These are phyloP conservation scores for Campoplex nolae DNA, from an alignment of 2,888 invertebrate genomes.

Conservation along the genomic window DNA sequence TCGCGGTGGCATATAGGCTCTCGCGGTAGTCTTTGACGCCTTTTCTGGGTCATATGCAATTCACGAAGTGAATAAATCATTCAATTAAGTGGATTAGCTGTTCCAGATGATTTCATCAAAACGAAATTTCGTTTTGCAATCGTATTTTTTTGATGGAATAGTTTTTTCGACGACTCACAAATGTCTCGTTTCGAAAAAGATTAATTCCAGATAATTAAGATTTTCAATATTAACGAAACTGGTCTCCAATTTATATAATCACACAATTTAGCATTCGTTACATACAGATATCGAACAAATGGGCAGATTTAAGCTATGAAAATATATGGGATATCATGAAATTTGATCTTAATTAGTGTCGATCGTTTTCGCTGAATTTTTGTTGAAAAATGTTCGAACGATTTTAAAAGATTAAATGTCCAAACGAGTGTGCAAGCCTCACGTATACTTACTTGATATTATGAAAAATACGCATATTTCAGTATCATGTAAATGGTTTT, in stretches of 20 bases:
- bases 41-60: slow-evolving; percentile 32
- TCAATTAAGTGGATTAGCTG: slow-evolving; percentile 1
- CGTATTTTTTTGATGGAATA: neutral
- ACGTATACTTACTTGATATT: neutral
- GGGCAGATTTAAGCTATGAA: too few species aligned
- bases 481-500: neutral
- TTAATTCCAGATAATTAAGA: too few species aligned
- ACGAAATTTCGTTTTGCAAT: neutral
- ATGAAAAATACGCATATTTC: slow-evolving; percentile 3
- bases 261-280: too few species aligned
- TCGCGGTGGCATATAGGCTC: slow-evolving; percentile 18
- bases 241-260: too few species aligned
- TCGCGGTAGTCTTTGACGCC: slow-evolving; percentile 36
- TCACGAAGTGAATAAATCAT: slow-evolving; percentile 27
- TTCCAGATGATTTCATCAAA: slow-evolving; percentile 2
- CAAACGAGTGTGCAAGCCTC: neutral
- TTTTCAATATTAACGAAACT: too few species aligned
- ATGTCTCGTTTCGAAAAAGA: too few species aligned
- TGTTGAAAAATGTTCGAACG: neutral
- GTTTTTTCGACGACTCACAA: neutral
- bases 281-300: too few species aligned
- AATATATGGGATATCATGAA: too few species aligned
- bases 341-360: neutral
- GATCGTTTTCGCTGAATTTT: neutral
- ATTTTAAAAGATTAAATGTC: neutral